Evolutionary conservation across 2,888 invertebrate species (phyloP).

Genomic region (Argyresthia goedartella): DNA sequence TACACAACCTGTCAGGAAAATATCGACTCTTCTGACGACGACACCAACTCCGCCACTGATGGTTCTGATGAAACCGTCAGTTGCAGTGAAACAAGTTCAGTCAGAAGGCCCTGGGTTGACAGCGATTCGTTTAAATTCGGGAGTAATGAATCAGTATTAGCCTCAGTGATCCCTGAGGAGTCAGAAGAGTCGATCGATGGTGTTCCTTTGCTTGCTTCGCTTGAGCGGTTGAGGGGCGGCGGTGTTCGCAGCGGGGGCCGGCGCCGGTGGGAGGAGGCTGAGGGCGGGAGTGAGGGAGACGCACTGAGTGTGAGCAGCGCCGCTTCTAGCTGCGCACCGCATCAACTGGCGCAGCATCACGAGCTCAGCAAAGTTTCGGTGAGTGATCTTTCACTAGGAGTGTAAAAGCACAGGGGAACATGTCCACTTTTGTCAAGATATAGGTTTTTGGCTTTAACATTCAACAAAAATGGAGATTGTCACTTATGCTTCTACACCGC

Average conservation of each 20-base stretch:
- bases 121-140: conserved; percentile 59
- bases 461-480: no score
- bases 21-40: conserved; percentile 33
- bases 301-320: conserved; percentile 62
- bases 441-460: no score
- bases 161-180: conserved; percentile 11
- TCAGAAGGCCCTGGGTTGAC: conserved; percentile 58
- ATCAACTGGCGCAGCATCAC: conserved; percentile 52
- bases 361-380: conserved; percentile 64
- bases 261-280: conserved; percentile 58
- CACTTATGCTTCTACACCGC: no score
- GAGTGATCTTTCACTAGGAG: conserved; percentile 23
- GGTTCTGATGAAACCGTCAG: conserved; percentile 55
- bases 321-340: conserved; percentile 58
- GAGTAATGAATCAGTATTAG: conserved; percentile 30
- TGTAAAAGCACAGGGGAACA: no score
- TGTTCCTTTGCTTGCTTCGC: conserved; percentile 57
- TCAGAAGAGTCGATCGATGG: conserved; percentile 26
- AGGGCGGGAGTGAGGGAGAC: conserved; percentile 57
- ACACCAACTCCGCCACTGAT: conserved; percentile 53
- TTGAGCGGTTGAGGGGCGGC: conserved; percentile 56
- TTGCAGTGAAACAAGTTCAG: conserved; percentile 30
- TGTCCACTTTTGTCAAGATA: no score
- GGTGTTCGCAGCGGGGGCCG: conserved; percentile 68
- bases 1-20: conserved; percentile 54